These are phyloP conservation scores for Aphis gossypii DNA, from an alignment of 1,140 invertebrate genomes.

Conservation along the genomic window DNA sequence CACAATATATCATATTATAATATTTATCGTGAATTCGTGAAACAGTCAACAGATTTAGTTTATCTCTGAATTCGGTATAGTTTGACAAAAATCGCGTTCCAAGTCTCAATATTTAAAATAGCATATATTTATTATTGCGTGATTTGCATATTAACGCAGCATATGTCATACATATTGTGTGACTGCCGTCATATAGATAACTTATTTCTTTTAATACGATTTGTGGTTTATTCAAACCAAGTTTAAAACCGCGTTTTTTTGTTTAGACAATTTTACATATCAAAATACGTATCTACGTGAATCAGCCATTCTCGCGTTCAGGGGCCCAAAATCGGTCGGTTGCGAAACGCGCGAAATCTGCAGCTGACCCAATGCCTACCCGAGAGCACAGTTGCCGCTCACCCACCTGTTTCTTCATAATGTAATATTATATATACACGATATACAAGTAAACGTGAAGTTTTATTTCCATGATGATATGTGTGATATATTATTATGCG, in stretches of 20 bases:
- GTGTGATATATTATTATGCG: conserved; percentile 16
- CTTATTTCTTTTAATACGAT: not conserved
- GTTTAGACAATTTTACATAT: not conserved
- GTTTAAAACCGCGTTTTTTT: not conserved
- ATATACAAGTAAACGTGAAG: not conserved
- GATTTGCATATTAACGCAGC: not conserved
- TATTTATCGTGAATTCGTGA: not conserved
- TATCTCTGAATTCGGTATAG: not conserved
- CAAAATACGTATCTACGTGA: not conserved
- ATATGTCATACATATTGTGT: not conserved
- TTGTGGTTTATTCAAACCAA: not conserved
- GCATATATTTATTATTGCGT: not conserved
- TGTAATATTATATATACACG: not conserved
- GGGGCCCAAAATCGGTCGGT: not conserved
- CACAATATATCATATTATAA: not conserved
- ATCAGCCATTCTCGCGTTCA: not conserved
- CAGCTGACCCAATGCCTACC: not conserved
- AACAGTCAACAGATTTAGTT: not conserved
- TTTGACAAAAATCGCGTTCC: not conserved
- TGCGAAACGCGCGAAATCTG: not conserved
- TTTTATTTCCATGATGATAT: not conserved
- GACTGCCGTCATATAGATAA: not conserved
- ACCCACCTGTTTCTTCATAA: not conserved
- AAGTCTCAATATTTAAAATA: not conserved
- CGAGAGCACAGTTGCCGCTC: not conserved